Conservation (phyloP, 2,888 invertebrate species). For the Eremobia ochroleuca region DNA sequence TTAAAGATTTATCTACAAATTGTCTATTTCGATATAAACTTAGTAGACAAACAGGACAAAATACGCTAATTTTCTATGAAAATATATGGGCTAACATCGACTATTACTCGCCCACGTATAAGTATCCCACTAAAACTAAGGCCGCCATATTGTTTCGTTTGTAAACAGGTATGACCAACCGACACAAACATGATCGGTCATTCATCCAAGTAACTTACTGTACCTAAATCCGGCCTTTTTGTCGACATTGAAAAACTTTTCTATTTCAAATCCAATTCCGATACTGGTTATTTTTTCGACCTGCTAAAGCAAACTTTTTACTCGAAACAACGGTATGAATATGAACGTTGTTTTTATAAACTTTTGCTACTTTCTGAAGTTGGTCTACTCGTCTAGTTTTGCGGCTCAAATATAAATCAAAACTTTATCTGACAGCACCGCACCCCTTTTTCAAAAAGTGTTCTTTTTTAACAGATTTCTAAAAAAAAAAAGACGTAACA, state of each 20-base stretch:
- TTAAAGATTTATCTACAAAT: constrained; percentile 38
- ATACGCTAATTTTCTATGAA: constrained; percentile 74
- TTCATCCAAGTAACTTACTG: constrained; percentile 32
- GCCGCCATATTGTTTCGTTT: constrained; percentile 68
- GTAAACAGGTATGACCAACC: constrained; percentile 12
- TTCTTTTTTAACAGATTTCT: constrained; percentile 16
- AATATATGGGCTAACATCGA: constrained; percentile 75
- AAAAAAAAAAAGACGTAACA: constrained; percentile 19
- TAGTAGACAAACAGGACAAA: constrained; percentile 20
- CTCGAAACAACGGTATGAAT: constrained; percentile 40
- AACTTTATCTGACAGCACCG: constrained; percentile 18
- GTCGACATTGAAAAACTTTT: constrained; percentile 45
- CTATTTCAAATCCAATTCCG: constrained; percentile 22
- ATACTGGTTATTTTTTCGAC: constrained; percentile 25
- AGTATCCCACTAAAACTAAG: constrained; percentile 66
- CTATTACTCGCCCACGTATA: constrained; percentile 79
- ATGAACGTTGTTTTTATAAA: constrained; percentile 14
- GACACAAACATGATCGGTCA: constrained; percentile 21
- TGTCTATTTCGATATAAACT: constrained; percentile 20
- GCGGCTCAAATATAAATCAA: constrained; percentile 40
- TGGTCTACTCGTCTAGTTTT: constrained; percentile 2
- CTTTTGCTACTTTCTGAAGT: constrained; percentile 3
- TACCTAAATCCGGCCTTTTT: constrained; percentile 44
- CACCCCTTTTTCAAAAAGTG: constrained; percentile 30
- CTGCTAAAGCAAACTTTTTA: constrained; percentile 32